These are phyloP conservation scores for Drosophila ambigua DNA, from an alignment of 1,140 invertebrate species.

Conservation along the genomic window DNA sequence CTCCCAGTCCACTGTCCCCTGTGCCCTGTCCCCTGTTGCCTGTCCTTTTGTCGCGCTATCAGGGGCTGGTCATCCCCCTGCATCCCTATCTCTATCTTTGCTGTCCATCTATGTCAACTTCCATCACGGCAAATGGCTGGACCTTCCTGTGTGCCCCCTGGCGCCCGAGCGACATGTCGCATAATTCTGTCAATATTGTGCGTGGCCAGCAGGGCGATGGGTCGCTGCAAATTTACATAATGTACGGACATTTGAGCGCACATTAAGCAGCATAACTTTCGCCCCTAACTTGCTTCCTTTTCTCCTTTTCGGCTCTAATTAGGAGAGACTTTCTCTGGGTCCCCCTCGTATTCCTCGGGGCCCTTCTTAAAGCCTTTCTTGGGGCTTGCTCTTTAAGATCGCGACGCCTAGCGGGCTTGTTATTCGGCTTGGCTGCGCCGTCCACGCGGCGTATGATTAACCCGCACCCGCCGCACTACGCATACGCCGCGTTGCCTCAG, in stretches of 20 bases:
- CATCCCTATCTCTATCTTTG: background rate
- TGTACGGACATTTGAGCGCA: constrained; percentile 32
- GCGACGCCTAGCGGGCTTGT: constrained; percentile 21
- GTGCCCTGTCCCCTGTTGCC: too few relatives aligned
- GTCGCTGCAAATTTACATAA: constrained; percentile 62
- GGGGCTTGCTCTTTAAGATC: constrained; percentile 5
- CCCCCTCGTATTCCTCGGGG: background rate
- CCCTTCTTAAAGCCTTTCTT: constrained; percentile 8
- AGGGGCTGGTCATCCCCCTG: too few relatives aligned
- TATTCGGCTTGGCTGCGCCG: constrained; percentile 59
- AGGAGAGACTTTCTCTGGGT: constrained; percentile 18
- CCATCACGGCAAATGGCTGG: constrained; percentile 48
- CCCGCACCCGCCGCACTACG: constrained; percentile 48
- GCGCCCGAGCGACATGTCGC: constrained; percentile 12
- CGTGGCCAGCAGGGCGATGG: constrained; percentile 7
- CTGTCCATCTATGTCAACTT: constrained; percentile 40
- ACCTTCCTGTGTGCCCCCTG: background rate
- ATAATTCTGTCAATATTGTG: constrained; percentile 60
- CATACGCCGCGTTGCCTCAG: constrained; percentile 56
- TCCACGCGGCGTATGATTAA: constrained; percentile 66
- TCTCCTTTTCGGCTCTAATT: constrained; percentile 55
- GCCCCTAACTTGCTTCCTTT: background rate
- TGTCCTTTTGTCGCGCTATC: too few relatives aligned
- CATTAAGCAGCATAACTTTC: constrained; percentile 16
- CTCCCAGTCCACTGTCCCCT: background rate